These are phyloP conservation scores for Sminthopsis crassicaudata DNA, from an alignment of 2,113 vertebrate species.

Conservation along the genomic window DNA sequence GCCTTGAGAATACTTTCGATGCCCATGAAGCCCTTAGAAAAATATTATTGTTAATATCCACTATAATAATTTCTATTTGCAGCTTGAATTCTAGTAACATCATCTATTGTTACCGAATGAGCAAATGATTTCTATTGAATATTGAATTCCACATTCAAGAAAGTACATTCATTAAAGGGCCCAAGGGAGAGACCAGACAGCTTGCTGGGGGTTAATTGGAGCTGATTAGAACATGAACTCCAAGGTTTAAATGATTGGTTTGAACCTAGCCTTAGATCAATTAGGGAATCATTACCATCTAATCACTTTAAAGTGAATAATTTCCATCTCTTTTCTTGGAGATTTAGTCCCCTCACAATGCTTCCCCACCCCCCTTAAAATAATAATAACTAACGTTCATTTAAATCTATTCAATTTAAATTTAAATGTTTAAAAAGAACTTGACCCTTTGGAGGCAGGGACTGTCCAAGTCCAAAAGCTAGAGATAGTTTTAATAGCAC, in stretches of 20 bases:
- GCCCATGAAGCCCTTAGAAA: conserved; percentile 44
- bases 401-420: not conserved
- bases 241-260: conserved; percentile 36
- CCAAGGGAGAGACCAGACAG: not conserved
- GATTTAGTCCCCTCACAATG: conserved; percentile 21
- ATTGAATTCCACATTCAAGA: conserved; percentile 28
- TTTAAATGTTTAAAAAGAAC: not conserved
- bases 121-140: conserved; percentile 1
- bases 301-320: conserved; percentile 48
- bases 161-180: conserved; percentile 39
- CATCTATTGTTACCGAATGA: conserved; percentile 8
- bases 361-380: not conserved
- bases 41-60: conserved; percentile 48
- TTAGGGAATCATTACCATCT: conserved; percentile 40
- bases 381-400: not conserved
- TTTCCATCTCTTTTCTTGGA: not conserved
- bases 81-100: conserved; percentile 5
- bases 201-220: conserved; percentile 40
- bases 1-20: not conserved
- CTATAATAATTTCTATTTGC: conserved; percentile 48
- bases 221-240: conserved; percentile 40
- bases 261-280: conserved; percentile 39
- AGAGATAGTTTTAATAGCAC: not conserved
- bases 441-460: not conserved
- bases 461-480: not conserved